These are phyloP conservation scores for Mamestra configurata DNA, from an alignment of 1,140 invertebrate species.

Conservation along the genomic window DNA sequence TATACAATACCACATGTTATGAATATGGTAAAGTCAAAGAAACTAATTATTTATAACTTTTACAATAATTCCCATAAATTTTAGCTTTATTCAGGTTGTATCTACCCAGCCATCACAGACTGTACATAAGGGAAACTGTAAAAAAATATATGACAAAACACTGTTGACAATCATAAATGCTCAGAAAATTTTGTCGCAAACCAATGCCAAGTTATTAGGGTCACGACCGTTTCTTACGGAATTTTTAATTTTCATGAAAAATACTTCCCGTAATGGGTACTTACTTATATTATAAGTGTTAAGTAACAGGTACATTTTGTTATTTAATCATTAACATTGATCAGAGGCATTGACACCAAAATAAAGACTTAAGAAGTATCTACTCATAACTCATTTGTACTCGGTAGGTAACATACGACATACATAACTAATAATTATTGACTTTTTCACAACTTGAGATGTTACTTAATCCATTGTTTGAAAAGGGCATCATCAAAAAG, in stretches of 20 bases:
- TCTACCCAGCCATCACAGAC: no score
- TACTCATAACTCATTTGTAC: not conserved
- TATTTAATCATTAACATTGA: not conserved
- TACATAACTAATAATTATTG: constrained; percentile 3
- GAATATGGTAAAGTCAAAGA: no score
- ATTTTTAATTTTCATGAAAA: not conserved
- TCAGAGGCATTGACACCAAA: not conserved
- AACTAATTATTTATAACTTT: no score
- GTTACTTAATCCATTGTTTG: constrained; percentile 28
- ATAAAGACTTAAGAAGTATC: not conserved
- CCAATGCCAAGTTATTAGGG: not conserved
- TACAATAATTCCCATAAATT: no score
- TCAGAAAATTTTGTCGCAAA: not conserved
- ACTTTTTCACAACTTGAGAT: not conserved
- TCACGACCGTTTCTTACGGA: not conserved
- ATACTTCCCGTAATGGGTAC: not conserved
- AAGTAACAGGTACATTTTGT: not conserved
- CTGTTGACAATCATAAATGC: no score
- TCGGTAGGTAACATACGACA: not conserved
- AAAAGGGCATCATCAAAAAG: constrained; percentile 30
- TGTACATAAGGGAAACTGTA: no score
- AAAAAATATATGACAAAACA: no score
- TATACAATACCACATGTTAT: no score
- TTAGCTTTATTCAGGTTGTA: no score
- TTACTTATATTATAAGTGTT: not conserved